phyloP scores from a whole-genome alignment of 2,113 vertebrate genomes.

The Burhinus oedicnemus region DNA sequence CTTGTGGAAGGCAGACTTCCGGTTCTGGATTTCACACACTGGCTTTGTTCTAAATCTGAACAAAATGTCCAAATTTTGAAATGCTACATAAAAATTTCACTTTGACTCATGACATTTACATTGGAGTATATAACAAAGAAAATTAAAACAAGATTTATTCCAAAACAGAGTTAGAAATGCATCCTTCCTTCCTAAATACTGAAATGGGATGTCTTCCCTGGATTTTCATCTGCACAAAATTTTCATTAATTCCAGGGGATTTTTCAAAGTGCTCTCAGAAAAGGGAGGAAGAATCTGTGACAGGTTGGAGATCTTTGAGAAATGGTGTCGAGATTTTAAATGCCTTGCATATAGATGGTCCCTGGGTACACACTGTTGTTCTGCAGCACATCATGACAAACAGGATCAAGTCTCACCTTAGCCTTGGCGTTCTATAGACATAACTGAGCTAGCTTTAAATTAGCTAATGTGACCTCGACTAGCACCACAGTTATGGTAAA shows the following conservation, averaged over 20 bases:
- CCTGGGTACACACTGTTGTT: not conserved
- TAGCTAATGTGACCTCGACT: not conserved
- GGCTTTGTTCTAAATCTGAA: not conserved
- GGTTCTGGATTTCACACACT: not conserved
- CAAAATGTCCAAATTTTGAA: slow-evolving; percentile 10
- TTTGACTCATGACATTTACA: not conserved
- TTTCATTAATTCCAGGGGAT: not conserved
- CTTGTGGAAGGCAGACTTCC: not conserved
- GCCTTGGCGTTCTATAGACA: not conserved
- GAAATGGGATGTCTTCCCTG: not conserved
- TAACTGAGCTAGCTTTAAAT: not conserved
- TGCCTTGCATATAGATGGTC: not conserved
- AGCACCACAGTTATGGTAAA: not conserved
- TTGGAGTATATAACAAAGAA: not conserved
- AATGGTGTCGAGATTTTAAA: not conserved
- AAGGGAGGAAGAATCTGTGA: not conserved
- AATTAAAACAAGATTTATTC: not conserved
- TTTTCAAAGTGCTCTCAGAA: not conserved
- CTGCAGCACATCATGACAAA: not conserved
- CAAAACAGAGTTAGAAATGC: not conserved
- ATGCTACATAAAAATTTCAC: not conserved
- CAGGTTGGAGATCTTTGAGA: not conserved
- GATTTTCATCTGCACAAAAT: not conserved
- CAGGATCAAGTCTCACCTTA: not conserved
- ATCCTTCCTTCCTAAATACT: not conserved